These are phyloP conservation scores for Drosophila cracens DNA, from an alignment of 2,888 invertebrate species.

Conservation along the genomic window DNA sequence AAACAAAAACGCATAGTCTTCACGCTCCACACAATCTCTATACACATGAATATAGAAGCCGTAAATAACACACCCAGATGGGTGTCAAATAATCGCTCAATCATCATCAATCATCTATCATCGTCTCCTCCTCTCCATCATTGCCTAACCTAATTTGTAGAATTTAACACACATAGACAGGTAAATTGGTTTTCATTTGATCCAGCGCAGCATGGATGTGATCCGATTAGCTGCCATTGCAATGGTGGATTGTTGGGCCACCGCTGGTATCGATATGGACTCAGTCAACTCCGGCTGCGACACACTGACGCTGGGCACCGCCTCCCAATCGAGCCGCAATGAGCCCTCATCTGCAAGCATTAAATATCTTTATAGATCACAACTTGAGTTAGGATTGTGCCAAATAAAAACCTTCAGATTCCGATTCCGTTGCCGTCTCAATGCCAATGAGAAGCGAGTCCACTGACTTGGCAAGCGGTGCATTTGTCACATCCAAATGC, in stretches of 20 bases:
- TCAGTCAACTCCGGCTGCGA: slow-evolving; percentile 74
- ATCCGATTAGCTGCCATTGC: slow-evolving; percentile 93
- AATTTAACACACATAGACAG: slow-evolving; percentile 48
- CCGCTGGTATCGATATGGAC: slow-evolving; percentile 71
- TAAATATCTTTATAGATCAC: background rate
- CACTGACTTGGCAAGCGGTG: slow-evolving; percentile 85
- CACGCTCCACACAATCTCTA: slow-evolving; percentile 11
- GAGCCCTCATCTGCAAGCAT: slow-evolving; percentile 86
- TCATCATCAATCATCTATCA: background rate
- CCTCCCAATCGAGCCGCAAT: slow-evolving; percentile 92
- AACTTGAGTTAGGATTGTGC: background rate
- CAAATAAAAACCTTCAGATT: slow-evolving; percentile 87
- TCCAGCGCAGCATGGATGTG: slow-evolving; percentile 91
- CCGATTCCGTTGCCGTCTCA: slow-evolving; percentile 88
- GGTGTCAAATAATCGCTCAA: background rate
- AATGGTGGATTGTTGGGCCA: slow-evolving; percentile 86
- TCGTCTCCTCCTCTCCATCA: background rate
- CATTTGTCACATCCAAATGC: slow-evolving; percentile 86
- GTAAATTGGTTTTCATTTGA: slow-evolving; percentile 66
- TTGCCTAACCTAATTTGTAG: slow-evolving; percentile 64
- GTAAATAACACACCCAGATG: slow-evolving; percentile 8
- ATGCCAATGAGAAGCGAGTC: slow-evolving; percentile 88
- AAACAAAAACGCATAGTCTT: slow-evolving; percentile 25
- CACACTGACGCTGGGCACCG: slow-evolving; percentile 86
- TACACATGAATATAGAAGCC: slow-evolving; percentile 9